Evolutionary conservation across 2,888 invertebrate genomes (phyloP).

Genomic region (Tortrix viridana): DNA sequence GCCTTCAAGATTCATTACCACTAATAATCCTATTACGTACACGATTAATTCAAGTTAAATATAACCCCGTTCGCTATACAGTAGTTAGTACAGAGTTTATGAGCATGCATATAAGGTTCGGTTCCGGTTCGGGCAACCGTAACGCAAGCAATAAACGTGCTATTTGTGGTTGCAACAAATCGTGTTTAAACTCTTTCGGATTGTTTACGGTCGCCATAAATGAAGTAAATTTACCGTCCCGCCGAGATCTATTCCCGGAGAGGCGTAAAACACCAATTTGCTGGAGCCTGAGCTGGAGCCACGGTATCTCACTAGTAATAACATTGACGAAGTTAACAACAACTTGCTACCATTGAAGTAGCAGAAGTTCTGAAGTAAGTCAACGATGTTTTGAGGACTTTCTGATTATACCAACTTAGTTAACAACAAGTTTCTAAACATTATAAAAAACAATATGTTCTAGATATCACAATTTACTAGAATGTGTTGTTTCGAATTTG

Average conservation of each 20-base stretch:
- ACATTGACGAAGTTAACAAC: slow-evolving; percentile 7
- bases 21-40: too few relatives aligned
- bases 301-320: slow-evolving; percentile 16
- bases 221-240: slow-evolving; percentile 63
- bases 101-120: slow-evolving; percentile 22
- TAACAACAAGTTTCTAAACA: too few relatives aligned
- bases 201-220: slow-evolving; percentile 69
- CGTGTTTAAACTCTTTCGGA: slow-evolving; percentile 70
- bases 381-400: slow-evolving; percentile 2
- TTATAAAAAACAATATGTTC: too few relatives aligned
- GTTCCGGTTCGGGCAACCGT: slow-evolving; percentile 40
- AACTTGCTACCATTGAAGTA: not conserved
- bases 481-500: too few relatives aligned
- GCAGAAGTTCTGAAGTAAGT: not conserved
- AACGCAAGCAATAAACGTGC: slow-evolving; percentile 53
- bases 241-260: slow-evolving; percentile 64
- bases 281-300: slow-evolving; percentile 39
- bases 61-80: too few relatives aligned
- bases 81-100: slow-evolving; percentile 1
- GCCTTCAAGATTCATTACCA: not conserved
- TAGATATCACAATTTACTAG: too few relatives aligned
- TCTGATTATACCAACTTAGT: not conserved
- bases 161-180: slow-evolving; percentile 71
- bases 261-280: slow-evolving; percentile 41
- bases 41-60: too few relatives aligned